Base-by-base conservation (phyloP, 2,797 vertebrate species). In the Moxostoma hubbsi region DNA sequence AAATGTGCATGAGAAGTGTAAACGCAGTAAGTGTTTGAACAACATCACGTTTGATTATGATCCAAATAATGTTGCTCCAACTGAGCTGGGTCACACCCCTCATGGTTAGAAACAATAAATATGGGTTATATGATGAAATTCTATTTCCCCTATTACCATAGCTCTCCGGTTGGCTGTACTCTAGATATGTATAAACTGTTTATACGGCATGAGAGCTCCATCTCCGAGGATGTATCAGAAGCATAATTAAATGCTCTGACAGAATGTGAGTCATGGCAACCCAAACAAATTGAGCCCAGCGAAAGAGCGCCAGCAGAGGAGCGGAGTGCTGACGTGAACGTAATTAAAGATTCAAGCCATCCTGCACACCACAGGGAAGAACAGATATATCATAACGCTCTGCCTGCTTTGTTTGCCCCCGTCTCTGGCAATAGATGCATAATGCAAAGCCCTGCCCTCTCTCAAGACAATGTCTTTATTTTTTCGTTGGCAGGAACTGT, bases 321-420 rank as follows among this genome's bases (percentile, higher is more conserved):
- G 63, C 36, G 18, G 61, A 58, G 12, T 50, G 70, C 63, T 73
- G 75, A 76, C 47, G 50, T 79, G n/a, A 51, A 18, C 15, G 79
- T 86, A 81, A 82, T 81, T 82, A 75, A 67, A 82, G 79, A 84
- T 79, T 83, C 77, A 54, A 45, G 55, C 62, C 8, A 45, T 47
- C 59, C 62, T 66, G 55, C 4, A 15, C 46, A 45, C 64, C 8
- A 5, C 45, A 59, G 57, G 65, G 70, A 72, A 75, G 73, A 63
- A 57, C 54, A 74, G 72, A 80, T 64, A 81, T 36, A 78, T 76
- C 73, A 65, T 47, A 62, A 65, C 54, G 16, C 55, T 54, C 18
- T 46, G 9, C 7, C 70, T 72, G 24, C 24, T 62, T 49, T 78
- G 49, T 80, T 75, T 53, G 63, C 75, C 62, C 68, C 62, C 45